These are phyloP conservation scores for Pardosa pseudoannulata DNA, from an alignment of 2,888 invertebrate genomes.

Conservation along the genomic window DNA sequence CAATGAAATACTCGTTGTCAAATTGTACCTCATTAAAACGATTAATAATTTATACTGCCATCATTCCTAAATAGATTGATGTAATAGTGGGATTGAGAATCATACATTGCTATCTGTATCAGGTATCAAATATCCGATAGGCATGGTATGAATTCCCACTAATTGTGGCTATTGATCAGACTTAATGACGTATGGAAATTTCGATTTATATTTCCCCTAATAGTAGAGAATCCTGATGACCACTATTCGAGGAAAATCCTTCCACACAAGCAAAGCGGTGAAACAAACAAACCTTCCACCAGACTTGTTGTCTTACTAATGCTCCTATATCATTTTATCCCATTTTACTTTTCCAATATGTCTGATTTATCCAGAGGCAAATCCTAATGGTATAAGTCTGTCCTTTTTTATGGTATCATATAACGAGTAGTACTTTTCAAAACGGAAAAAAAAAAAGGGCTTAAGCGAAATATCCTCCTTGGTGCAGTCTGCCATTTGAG, in stretches of 20 bases:
- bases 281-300: background rate
- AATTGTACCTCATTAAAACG: background rate
- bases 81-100: background rate
- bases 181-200: constrained; percentile 23
- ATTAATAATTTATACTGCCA: background rate
- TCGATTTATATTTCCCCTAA: background rate
- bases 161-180: constrained; percentile 48
- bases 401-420: background rate
- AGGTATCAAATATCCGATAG: background rate
- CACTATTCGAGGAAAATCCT: background rate
- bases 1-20: background rate
- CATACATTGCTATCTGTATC: background rate
- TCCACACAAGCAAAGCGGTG: background rate
- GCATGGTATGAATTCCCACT: constrained; percentile 25
- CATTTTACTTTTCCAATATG: constrained; percentile 43
- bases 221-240: background rate
- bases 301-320: constrained; percentile 42
- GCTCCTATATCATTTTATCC: constrained; percentile 34
- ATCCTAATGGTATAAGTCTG: constrained; percentile 39
- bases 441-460: too few relatives aligned
- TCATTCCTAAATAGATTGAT: background rate
- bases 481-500: too few relatives aligned
- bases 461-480: too few relatives aligned
- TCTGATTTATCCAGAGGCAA: constrained; percentile 29
- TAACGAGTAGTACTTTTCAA: too few relatives aligned